Base-by-base conservation (phyloP, 2,797 vertebrate genomes). In the Pseudochromis fuscus region DNA sequence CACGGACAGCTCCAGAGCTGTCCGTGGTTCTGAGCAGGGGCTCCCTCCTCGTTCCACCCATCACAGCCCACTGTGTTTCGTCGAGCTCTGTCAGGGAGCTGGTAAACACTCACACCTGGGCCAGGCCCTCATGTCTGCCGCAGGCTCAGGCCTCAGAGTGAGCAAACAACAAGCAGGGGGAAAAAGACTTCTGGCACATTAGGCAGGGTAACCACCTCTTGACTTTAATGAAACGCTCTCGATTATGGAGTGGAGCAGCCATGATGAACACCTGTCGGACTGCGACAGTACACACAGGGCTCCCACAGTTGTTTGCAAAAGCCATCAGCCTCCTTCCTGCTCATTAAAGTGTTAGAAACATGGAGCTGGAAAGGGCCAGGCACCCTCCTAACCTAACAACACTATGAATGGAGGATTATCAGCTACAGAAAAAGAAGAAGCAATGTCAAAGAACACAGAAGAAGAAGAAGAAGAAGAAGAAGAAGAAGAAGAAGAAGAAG, bases 201-300 rank as follows among this genome's bases (percentile, higher is more conserved):
- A 91, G 62, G 76, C 75, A 77, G 75, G 87, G 87, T 90, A 93
- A 92, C 70, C 88, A 87, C 86, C 92, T 92, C 90, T 91, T 89
- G 92, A 90, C 86, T 88, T 85, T 82, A 90, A 89, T 91, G 87
- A 93, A 90, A 90, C 72, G 76, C 85, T 88, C 91, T 93, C 87
- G 77, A 90, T 75, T n/a, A 33, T 90, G 88, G 79, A 93, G 91
- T 91, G 84, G 77, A 52, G 72, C 67, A 77, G 77, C 86, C 77
- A 77, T 81, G 75, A 77, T 79, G 61, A 87, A 89, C 93, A 94
- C 92, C 92, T 93, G 93, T 87, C 78, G 67, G 82, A 79, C 82
- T 86, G 84, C 86, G 61, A 85, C 83, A 77, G 28, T 77, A 67
- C 83, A 74, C 79, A 77, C 49, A 67, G 24, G 25, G 53, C 76